These are phyloP conservation scores for Nycticebus coucang DNA, from an alignment of 2,113 vertebrate genomes.

Conservation along the genomic window DNA sequence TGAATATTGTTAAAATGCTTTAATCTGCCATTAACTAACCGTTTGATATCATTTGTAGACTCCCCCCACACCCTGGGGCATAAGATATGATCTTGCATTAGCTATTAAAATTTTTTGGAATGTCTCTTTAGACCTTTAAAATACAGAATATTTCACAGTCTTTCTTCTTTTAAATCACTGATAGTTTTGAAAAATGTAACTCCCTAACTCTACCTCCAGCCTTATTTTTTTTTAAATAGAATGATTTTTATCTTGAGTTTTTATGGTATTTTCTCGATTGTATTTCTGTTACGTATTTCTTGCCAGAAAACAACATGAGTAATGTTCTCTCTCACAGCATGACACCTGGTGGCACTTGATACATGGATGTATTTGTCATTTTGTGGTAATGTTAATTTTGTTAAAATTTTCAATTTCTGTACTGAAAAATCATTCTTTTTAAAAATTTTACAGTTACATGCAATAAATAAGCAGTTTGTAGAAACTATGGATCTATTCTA, in stretches of 20 bases:
- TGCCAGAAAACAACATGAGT: background rate
- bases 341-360: background rate
- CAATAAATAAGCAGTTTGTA: background rate
- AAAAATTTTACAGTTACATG: background rate
- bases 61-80: background rate
- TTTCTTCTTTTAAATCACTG: background rate
- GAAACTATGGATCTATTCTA: background rate
- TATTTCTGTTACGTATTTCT: background rate
- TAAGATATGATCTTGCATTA: background rate
- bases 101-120: background rate
- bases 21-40: background rate
- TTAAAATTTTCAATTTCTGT: background rate
- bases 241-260: constrained; percentile 11
- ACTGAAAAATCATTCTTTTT: background rate
- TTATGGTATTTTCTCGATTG: background rate
- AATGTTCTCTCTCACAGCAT: background rate
- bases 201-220: background rate
- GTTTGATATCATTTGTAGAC: background rate
- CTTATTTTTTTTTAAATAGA: background rate
- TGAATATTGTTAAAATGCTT: background rate
- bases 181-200: background rate
- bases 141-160: background rate
- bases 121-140: background rate
- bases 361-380: background rate
- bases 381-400: constrained; percentile 2